A percentile compares a stretch with the other conserved stretches of the same genome.
Evolutionary conservation across 2,797 vertebrate species (phyloP).

Genomic region (Chloroceryle amazona): DNA sequence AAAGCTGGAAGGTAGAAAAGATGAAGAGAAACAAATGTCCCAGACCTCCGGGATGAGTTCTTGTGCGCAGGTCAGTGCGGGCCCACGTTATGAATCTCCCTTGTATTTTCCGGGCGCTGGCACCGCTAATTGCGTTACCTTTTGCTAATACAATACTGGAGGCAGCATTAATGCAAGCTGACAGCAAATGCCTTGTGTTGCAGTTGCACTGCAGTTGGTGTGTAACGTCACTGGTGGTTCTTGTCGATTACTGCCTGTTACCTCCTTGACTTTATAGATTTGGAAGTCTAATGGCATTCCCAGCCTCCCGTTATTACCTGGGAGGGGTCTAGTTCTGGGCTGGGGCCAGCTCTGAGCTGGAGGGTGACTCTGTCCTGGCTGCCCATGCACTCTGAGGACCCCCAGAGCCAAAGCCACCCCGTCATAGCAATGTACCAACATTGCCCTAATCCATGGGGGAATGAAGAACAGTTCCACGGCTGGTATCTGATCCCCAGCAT

Average conservation of each 20-base stretch:
- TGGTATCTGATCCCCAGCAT: not conserved
- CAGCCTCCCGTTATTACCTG: not conserved
- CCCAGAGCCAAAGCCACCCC: not conserved
- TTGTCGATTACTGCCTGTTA: not conserved
- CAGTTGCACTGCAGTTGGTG: not conserved
- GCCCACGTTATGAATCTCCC: not conserved
- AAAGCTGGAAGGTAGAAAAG: not conserved
- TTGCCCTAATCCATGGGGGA: not conserved
- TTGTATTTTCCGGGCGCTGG: not conserved
- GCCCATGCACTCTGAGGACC: not conserved
- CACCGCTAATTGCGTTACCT: constrained; percentile 1
- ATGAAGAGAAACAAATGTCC: not conserved
- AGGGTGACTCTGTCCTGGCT: not conserved
- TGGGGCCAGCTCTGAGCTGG: not conserved
- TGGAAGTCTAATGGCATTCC: not conserved
- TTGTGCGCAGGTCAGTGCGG: not conserved
- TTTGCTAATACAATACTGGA: not conserved
- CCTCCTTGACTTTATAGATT: not conserved
- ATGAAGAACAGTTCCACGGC: accelerated
- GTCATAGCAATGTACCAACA: accelerated
- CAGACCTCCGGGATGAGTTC: not conserved
- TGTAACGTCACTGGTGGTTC: accelerated
- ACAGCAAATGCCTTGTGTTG: not conserved
- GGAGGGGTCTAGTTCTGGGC: not conserved
- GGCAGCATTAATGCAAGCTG: not conserved